Evolutionary conservation across 2,797 vertebrate species (phyloP).

Genomic region (Lepilemur ruficaudatus): DNA sequence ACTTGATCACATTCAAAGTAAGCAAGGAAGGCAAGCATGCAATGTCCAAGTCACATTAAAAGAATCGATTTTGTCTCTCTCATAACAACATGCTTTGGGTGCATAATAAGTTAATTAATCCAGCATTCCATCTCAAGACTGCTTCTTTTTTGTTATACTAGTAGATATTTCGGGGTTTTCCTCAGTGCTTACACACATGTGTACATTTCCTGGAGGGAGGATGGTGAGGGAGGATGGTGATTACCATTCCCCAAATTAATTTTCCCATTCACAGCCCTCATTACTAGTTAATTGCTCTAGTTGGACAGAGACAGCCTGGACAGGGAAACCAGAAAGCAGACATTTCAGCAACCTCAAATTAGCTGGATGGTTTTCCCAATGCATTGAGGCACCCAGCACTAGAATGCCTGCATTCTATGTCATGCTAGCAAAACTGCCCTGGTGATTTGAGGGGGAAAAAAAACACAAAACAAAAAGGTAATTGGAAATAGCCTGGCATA

Average conservation of each 20-base stretch:
- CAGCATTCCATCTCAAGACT: neutral
- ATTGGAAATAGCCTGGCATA: neutral
- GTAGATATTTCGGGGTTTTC: neutral
- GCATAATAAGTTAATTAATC: neutral
- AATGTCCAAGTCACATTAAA: neutral
- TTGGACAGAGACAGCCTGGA: neutral
- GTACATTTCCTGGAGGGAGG: slow-evolving; percentile 36
- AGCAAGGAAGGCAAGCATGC: neutral
- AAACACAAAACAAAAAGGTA: neutral
- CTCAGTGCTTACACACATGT: neutral
- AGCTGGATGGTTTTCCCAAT: slow-evolving; percentile 1
- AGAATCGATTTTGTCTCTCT: slow-evolving; percentile 1
- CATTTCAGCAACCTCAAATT: slow-evolving; percentile 40
- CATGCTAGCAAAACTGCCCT: neutral
- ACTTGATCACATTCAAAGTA: slow-evolving; percentile 24
- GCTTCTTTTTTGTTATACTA: neutral
- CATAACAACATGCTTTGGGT: neutral
- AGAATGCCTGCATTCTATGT: neutral
- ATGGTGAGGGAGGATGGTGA: neutral
- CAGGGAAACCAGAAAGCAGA: slow-evolving; percentile 44
- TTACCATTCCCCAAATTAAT: slow-evolving; percentile 37
- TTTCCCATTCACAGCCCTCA: slow-evolving; percentile 54
- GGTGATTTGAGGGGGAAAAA: neutral
- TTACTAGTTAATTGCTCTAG: slow-evolving; percentile 60
- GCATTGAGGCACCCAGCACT: neutral